phyloP scores from a whole-genome alignment of 2,888 invertebrate species.

The Euphydryas editha region DNA sequence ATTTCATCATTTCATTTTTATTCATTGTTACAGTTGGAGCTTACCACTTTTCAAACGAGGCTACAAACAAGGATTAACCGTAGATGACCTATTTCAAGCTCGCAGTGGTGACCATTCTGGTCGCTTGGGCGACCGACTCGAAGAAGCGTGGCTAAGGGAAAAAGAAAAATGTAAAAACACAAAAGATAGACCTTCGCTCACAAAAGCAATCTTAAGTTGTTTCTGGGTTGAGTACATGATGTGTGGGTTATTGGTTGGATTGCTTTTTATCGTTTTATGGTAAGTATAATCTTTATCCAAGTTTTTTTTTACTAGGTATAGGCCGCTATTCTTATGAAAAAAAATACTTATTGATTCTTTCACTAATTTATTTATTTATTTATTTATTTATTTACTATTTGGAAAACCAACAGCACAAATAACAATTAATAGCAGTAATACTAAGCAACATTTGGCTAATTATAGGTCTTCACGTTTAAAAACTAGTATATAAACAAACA shows the following conservation, averaged over 20 bases:
- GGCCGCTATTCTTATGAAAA: too few relatives aligned
- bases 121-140: slow-evolving; percentile 85
- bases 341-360: too few relatives aligned
- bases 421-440: too few relatives aligned
- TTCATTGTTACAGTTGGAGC: slow-evolving; percentile 84
- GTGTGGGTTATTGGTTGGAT: slow-evolving; percentile 83
- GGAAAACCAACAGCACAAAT: too few relatives aligned
- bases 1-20: too few relatives aligned
- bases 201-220: slow-evolving; percentile 83
- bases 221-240: slow-evolving; percentile 85
- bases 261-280: slow-evolving; percentile 85
- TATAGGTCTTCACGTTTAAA: too few relatives aligned
- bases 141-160: slow-evolving; percentile 86
- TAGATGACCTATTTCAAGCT: slow-evolving; percentile 87
- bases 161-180: slow-evolving; percentile 71
- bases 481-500: too few relatives aligned
- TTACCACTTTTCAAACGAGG: slow-evolving; percentile 86
- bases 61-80: slow-evolving; percentile 84
- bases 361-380: too few relatives aligned
- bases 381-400: too few relatives aligned
- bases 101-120: slow-evolving; percentile 85
- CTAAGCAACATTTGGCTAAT: too few relatives aligned
- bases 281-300: slow-evolving; percentile 53
- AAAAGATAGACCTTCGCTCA: slow-evolving; percentile 83
- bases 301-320: background rate